Percentiles rank a stretch among this genome's conserved stretches.
These are phyloP conservation scores for Aspidiotus destructor DNA, from an alignment of 2,888 invertebrate species.

Conservation along the genomic window DNA sequence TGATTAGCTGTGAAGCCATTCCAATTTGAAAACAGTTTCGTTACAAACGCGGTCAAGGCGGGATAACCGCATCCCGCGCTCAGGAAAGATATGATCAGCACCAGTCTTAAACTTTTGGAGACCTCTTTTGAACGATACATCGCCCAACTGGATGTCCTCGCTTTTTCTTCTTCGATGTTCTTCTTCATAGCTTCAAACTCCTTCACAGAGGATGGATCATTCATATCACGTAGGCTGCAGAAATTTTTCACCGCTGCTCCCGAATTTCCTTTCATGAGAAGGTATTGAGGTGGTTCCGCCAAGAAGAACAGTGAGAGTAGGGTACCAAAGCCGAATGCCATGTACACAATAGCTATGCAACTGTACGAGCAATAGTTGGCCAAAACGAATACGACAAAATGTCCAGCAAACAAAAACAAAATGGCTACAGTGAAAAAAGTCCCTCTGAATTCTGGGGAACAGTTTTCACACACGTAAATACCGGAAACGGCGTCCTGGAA, in stretches of 20 bases:
- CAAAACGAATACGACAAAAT: neutral
- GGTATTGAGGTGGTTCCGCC: neutral
- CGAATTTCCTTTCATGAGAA: neutral
- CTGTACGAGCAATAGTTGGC: neutral
- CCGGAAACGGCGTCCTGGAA: neutral
- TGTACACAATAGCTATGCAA: neutral
- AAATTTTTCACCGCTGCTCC: neutral
- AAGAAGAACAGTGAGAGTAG: neutral
- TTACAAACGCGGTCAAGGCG: neutral
- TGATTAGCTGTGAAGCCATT: neutral
- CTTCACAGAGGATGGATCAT: neutral
- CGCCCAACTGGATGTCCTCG: neutral
- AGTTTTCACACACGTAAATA: slow-evolving; percentile 1
- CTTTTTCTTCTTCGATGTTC: neutral
- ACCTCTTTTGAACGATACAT: neutral
- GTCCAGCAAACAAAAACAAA: neutral
- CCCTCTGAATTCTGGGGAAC: neutral
- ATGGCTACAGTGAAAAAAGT: neutral
- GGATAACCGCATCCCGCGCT: neutral
- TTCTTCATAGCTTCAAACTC: neutral
- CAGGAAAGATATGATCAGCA: neutral
- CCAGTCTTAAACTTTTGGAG: neutral
- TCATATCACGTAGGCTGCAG: neutral
- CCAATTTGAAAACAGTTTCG: neutral
- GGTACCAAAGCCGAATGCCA: neutral